A percentile compares a stretch with the other conserved stretches of the same genome.
These are phyloP conservation scores for Reinhardtius hippoglossoides DNA, from an alignment of 2,113 vertebrate genomes.

Conservation along the genomic window DNA sequence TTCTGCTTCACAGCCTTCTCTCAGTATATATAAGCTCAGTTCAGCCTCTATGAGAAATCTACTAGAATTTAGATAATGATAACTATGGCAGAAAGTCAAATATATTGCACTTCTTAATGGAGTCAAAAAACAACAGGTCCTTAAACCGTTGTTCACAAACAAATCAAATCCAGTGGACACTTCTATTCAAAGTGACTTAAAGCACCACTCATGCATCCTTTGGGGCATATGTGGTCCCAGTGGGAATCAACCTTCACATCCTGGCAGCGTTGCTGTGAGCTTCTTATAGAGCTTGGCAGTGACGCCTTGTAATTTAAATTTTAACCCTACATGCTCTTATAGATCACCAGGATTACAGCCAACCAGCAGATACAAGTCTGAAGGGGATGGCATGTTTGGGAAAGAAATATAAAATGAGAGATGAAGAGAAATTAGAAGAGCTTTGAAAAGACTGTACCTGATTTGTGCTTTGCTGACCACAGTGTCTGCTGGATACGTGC, in stretches of 20 bases:
- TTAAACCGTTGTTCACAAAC: constrained; percentile 14
- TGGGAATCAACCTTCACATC: constrained; percentile 28
- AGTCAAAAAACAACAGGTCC: background rate
- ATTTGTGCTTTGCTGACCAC: constrained; percentile 95
- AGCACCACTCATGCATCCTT: constrained; percentile 24
- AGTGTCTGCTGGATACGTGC: constrained; percentile 97
- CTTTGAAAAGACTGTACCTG: constrained; percentile 85
- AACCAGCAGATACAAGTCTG: background rate
- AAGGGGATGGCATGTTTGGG: background rate
- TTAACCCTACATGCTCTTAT: background rate
- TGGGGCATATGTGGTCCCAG: constrained; percentile 38
- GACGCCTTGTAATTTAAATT: constrained; percentile 19
- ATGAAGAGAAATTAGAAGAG: background rate
- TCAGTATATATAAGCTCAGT: too few relatives aligned
- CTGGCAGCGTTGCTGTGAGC: constrained; percentile 16
- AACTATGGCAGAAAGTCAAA: too few relatives aligned
- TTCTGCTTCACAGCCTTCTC: too few relatives aligned
- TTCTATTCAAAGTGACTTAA: background rate
- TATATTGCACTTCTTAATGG: background rate
- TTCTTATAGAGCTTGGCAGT: constrained; percentile 5
- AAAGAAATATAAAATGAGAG: constrained; percentile 14
- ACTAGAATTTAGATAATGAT: too few relatives aligned
- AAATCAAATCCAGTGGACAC: constrained; percentile 23
- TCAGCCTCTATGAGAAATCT: too few relatives aligned
- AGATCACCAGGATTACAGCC: constrained; percentile 1